Conservation (phyloP, 2,888 invertebrate species). For the Eupithecia subumbrata region DNA sequence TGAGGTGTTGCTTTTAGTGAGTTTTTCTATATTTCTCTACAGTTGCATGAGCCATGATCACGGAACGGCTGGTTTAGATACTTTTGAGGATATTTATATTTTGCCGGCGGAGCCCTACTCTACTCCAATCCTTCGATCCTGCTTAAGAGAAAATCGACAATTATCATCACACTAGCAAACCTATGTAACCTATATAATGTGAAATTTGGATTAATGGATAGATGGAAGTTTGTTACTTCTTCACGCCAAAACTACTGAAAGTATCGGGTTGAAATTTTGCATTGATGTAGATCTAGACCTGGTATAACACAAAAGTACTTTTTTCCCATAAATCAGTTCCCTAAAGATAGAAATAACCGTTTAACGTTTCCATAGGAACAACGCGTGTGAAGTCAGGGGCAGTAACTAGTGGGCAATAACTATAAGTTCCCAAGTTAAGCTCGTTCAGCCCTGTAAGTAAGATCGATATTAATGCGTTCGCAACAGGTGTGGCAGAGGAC, state of each 20-base stretch:
- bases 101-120: too few relatives aligned
- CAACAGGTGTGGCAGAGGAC: constrained; percentile 53
- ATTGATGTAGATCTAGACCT: neutral
- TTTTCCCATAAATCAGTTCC: neutral
- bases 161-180: too few relatives aligned
- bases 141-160: too few relatives aligned
- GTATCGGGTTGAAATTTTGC: neutral
- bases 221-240: neutral
- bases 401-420: neutral
- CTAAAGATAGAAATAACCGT: neutral
- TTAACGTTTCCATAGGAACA: too few relatives aligned
- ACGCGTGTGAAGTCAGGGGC: neutral
- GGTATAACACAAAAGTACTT: neutral
- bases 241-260: neutral
- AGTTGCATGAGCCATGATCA: too few relatives aligned
- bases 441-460: constrained; percentile 39
- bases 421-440: neutral
- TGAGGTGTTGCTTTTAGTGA: too few relatives aligned
- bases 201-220: neutral
- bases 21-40: too few relatives aligned
- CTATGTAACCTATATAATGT: too few relatives aligned
- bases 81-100: too few relatives aligned
- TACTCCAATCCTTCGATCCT: too few relatives aligned
- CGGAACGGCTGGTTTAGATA: too few relatives aligned
- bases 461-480: constrained; percentile 54